Conservation (phyloP, 2,797 vertebrate species). For the Sciurus carolinensis region DNA sequence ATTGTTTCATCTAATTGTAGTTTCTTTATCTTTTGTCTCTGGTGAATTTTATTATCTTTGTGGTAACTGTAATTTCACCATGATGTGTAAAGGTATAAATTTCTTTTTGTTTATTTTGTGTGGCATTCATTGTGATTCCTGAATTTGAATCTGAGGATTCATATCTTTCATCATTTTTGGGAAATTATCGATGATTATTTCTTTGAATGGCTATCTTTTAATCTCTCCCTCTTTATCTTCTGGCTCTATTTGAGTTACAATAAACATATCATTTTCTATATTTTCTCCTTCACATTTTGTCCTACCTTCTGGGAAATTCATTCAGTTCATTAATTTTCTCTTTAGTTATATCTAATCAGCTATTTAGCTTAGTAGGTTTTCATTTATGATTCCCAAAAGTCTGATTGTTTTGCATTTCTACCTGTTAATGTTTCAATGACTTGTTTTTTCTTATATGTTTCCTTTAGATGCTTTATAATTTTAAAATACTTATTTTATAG, state of each 20-base stretch:
- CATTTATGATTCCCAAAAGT: neutral
- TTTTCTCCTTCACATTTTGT: neutral
- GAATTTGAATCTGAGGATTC: neutral
- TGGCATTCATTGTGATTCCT: neutral
- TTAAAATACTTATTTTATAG: no score
- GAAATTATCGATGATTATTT: neutral
- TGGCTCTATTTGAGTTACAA: neutral
- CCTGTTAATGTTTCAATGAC: neutral
- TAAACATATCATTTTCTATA: neutral
- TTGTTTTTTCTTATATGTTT: neutral
- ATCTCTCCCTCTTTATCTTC: neutral
- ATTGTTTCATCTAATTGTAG: neutral
- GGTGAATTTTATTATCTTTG: slow-evolving; percentile 46
- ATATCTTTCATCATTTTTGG: neutral
- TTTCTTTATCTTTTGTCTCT: slow-evolving; percentile 5
- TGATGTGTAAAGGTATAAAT: no score
- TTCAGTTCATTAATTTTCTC: neutral
- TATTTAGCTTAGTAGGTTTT: neutral
- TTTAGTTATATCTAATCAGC: neutral
- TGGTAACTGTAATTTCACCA: neutral
- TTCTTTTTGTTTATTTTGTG: no score
- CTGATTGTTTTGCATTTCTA: slow-evolving; percentile 28
- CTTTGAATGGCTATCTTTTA: neutral
- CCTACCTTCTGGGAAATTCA: neutral
- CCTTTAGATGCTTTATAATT: neutral